phyloP scores from a whole-genome alignment of 2,888 invertebrate species.

The Acanthopleura granulata region DNA sequence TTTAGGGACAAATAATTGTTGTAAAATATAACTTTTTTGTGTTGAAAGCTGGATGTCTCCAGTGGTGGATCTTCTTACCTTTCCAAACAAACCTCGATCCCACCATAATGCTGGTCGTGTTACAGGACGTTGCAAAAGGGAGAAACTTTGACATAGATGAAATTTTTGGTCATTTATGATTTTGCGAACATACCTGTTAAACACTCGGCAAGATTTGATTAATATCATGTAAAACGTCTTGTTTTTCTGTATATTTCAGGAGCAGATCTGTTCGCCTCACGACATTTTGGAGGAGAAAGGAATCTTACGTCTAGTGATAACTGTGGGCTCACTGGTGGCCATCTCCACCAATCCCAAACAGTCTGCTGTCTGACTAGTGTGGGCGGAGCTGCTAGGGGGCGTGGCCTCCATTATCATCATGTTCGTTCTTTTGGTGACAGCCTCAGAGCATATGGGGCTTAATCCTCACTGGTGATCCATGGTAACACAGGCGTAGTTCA shows the following conservation, averaged over 20 bases:
- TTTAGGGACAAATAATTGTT: no score
- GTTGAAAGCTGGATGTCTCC: no score
- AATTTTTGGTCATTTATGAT: no score
- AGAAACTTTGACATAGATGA: no score
- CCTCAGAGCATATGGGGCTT: slow-evolving; percentile 41
- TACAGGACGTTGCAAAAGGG: no score
- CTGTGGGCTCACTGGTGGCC: slow-evolving; percentile 83
- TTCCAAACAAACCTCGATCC: no score
- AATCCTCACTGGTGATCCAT: slow-evolving; percentile 32
- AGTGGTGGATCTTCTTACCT: no score
- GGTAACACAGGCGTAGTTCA: not conserved
- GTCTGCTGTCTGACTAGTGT: slow-evolving; percentile 45
- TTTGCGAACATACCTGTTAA: no score
- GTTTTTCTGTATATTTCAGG: slow-evolving; percentile 73
- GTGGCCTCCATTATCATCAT: slow-evolving; percentile 39
- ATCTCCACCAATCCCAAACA: slow-evolving; percentile 52
- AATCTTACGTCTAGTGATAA: slow-evolving; percentile 88
- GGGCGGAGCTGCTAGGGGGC: slow-evolving; percentile 42
- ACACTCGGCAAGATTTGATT: no score
- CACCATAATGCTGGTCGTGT: no score
- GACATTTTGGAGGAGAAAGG: slow-evolving; percentile 90
- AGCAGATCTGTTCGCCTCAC: slow-evolving; percentile 89
- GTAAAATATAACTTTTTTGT: no score
- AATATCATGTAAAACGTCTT: not conserved
- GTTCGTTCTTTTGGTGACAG: slow-evolving; percentile 39